A percentile compares a stretch with the other conserved stretches of the same genome.
Conservation (phyloP, 1,140 invertebrate genomes). For the Papilio machaon region DNA sequence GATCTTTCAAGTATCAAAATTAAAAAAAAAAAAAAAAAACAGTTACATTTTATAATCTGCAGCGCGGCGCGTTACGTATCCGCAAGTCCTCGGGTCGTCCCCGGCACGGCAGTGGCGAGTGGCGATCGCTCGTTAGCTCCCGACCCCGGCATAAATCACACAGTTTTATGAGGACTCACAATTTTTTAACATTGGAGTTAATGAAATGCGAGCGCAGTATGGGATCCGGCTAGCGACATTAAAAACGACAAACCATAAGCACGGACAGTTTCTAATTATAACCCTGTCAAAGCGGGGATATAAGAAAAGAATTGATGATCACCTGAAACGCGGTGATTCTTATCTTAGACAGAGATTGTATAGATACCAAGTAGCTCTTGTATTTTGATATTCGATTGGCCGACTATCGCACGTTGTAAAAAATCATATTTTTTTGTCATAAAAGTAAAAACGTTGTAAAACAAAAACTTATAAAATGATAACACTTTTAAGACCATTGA, state of each 20-base stretch:
- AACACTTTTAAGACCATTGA: slow-evolving; percentile 31
- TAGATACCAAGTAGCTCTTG: slow-evolving; percentile 64
- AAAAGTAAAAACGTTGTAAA: background rate
- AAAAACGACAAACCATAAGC: slow-evolving; percentile 78
- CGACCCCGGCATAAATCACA: slow-evolving; percentile 78
- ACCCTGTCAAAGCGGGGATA: slow-evolving; percentile 79
- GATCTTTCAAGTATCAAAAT: background rate
- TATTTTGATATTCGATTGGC: slow-evolving; percentile 60
- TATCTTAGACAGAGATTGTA: slow-evolving; percentile 67
- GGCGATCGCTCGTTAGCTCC: slow-evolving; percentile 75
- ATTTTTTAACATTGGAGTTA: slow-evolving; percentile 76
- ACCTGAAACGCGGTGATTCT: slow-evolving; percentile 69
- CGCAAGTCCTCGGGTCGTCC: slow-evolving; percentile 5
- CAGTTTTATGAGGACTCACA: slow-evolving; percentile 78
- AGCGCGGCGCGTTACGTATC: slow-evolving; percentile 6
- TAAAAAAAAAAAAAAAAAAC: background rate
- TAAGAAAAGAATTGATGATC: slow-evolving; percentile 79
- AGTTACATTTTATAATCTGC: background rate
- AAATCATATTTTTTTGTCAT: background rate
- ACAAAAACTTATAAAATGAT: slow-evolving; percentile 16
- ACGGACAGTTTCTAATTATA: slow-evolving; percentile 81
- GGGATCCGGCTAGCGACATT: slow-evolving; percentile 79
- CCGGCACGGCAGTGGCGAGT: slow-evolving; percentile 30
- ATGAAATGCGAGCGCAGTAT: slow-evolving; percentile 81
- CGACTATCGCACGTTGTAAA: background rate